A percentile compares a stretch with the other conserved stretches of the same genome.
Evolutionary conservation across 2,797 vertebrate genomes (phyloP).

Genomic region (Pogoniulus pusillus): DNA sequence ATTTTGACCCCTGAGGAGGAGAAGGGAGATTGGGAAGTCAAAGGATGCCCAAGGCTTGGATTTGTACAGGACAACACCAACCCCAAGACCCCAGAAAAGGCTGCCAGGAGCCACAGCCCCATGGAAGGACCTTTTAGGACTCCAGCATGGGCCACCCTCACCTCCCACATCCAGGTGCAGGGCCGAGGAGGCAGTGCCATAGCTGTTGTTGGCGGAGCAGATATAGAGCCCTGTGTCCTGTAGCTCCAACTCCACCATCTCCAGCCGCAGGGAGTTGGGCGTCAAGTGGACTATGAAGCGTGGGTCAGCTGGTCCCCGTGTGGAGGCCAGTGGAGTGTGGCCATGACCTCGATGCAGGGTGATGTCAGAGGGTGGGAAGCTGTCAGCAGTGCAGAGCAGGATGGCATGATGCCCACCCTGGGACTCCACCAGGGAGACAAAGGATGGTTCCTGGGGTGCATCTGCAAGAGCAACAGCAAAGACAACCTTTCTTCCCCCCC

Average conservation of each 20-base stretch:
- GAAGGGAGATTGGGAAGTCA: fast-evolving
- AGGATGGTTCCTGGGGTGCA: constrained; percentile 42
- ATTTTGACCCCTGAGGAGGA: constrained; percentile 53
- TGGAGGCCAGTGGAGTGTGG: constrained; percentile 1
- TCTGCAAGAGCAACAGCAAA: constrained; percentile 28
- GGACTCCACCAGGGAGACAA: constrained; percentile 64
- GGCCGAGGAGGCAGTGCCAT: not conserved
- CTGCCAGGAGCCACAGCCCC: too few relatives aligned
- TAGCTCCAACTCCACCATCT: not conserved
- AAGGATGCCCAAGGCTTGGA: fast-evolving
- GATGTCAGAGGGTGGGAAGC: constrained; percentile 61
- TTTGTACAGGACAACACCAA: not conserved
- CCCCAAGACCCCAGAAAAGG: fast-evolving
- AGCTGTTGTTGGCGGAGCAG: constrained; percentile 70
- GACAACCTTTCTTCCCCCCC: too few relatives aligned
- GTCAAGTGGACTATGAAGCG: not conserved
- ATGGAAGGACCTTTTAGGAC: too few relatives aligned
- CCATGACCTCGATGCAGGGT: not conserved
- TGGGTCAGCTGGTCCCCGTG: fast-evolving
- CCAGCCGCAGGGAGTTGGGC: constrained; percentile 68
- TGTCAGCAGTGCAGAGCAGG: constrained; percentile 72
- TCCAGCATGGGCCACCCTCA: not conserved
- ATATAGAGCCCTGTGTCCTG: constrained; percentile 38
- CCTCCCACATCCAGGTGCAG: constrained; percentile 37
- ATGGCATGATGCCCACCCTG: not conserved